Evolutionary conservation across 2,113 vertebrate species (phyloP), one percentile per base, ranked within the genome.

Genomic region (Pluvianellus socialis): DNA sequence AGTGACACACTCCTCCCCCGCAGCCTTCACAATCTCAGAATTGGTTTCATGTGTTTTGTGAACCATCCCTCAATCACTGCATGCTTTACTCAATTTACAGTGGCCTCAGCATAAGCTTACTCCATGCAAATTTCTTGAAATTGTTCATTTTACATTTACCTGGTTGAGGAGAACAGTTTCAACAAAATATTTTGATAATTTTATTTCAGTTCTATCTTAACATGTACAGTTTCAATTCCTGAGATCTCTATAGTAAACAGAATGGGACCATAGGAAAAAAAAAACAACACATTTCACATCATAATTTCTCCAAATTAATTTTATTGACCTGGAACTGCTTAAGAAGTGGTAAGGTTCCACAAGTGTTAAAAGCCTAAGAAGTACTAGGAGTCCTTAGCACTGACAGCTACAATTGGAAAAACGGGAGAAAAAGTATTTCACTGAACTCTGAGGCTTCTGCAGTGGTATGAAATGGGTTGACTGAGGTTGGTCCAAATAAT

Each of bases 211-310:
- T 91, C 45, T 71, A 4, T 42, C 14, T 62, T 71, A 40, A 38
- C 5, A 47, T 2, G 1, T 24, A 35, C 1, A 0, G 1, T 27
- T 91, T 88, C 45, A 42, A 14, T 47, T 26, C 33, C 22, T n/a
- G 19, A 75, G 79, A 71, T 56, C 8, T 38, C 6, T 59, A 4
- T 16, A 44, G 6, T 9, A 56, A 19, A 38, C 2, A 85, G 35
- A 93, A 82, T 56, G 17, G 15, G 18, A 86, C 24, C 26, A 56
- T 24, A 47, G 28, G 21, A 63, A 56, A 58, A 67, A 84, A 84
- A 68, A 55, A 14, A 12, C 42, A 12, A 20, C 9, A 26, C 9
- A 6, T 28, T 2, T 53, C 1, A 30, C 73, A 63, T 76, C 19
- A 56, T 70, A 61, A 42, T 66, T 76, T 55, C 10, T 85, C 40